These are phyloP conservation scores for Nycticorax nycticorax DNA, from an alignment of 2,113 vertebrate species.

Conservation along the genomic window DNA sequence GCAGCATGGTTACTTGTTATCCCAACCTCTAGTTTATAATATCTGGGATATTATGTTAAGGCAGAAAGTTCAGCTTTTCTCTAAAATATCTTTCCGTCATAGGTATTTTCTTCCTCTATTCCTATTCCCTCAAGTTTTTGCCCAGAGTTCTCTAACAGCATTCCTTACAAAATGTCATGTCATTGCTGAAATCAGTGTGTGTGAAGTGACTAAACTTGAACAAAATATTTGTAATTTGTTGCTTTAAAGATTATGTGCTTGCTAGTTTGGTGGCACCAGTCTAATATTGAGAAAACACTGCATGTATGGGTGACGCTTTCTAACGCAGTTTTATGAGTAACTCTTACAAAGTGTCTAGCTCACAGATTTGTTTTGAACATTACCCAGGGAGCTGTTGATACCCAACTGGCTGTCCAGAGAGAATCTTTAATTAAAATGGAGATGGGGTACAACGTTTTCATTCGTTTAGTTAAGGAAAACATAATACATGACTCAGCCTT, in stretches of 20 bases:
- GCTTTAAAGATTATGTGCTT: neutral
- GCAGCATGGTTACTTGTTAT: neutral
- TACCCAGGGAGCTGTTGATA: neutral
- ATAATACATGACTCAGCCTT: constrained; percentile 26
- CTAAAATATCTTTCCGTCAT: neutral
- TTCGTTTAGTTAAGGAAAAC: neutral
- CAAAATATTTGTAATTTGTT: neutral
- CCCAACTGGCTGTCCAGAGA: neutral
- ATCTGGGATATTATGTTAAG: neutral
- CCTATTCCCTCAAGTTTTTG: neutral
- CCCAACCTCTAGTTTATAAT: neutral
- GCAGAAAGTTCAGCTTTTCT: neutral
- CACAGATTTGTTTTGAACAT: neutral
- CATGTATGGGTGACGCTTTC: neutral
- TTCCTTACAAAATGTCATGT: neutral
- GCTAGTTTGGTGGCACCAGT: neutral
- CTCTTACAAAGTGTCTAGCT: neutral
- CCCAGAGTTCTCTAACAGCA: neutral
- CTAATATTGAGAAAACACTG: neutral
- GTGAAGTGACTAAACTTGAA: neutral
- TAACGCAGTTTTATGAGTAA: neutral
- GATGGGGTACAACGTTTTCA: neutral
- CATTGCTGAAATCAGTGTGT: neutral
- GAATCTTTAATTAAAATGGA: constrained; percentile 27
- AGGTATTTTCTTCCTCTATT: neutral